Conservation (phyloP, 2,888 invertebrate genomes). For the Tipula vernalis region DNA sequence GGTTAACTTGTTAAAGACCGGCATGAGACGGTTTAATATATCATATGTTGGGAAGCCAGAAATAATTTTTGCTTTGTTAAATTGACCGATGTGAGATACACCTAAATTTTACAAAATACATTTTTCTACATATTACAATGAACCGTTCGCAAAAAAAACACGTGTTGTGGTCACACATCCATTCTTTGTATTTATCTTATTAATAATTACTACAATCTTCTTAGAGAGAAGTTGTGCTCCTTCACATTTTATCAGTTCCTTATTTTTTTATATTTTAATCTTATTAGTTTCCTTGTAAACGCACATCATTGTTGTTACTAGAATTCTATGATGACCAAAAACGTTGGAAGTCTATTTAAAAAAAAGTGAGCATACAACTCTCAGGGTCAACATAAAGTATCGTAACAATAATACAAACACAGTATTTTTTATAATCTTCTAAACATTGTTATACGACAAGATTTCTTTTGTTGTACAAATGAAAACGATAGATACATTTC, state of each 20-base stretch:
- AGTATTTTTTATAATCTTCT: neutral
- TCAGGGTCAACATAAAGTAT: neutral
- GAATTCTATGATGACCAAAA: neutral
- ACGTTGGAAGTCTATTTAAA: neutral
- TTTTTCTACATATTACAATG: too few species aligned
- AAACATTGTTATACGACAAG: neutral
- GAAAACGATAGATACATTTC: neutral
- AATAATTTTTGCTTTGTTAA: too few species aligned
- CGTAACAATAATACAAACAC: neutral
- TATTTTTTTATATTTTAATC: neutral
- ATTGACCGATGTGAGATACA: too few species aligned
- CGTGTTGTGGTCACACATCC: neutral
- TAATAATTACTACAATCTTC: neutral
- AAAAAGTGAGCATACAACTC: neutral
- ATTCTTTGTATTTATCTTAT: neutral
- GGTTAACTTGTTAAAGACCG: too few species aligned
- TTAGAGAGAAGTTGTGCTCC: neutral
- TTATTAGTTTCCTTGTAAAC: neutral
- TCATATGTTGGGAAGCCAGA: too few species aligned
- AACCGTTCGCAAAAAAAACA: too few species aligned
- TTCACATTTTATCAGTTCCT: neutral
- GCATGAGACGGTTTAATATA: too few species aligned
- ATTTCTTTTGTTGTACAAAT: neutral
- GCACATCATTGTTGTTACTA: neutral
- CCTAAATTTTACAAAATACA: too few species aligned